Conservation (phyloP, 2,888 invertebrate species). For the Campoplex nolae region DNA sequence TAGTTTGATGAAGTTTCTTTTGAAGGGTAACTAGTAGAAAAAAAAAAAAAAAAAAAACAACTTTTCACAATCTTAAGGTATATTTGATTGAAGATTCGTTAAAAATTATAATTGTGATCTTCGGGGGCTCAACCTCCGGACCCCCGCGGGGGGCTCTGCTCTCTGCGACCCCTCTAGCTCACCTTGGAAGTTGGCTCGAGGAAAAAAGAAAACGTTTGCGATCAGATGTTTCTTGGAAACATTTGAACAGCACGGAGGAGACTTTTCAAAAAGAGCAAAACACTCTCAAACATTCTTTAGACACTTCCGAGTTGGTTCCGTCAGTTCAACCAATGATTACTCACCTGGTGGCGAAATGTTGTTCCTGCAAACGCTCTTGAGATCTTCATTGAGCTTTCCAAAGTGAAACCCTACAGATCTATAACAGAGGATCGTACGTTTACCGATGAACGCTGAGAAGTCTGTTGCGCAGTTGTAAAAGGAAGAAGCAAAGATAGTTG, state of each 20-base stretch:
- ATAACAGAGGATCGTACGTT: conserved; percentile 44
- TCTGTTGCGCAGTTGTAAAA: conserved; percentile 61
- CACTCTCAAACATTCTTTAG: not conserved
- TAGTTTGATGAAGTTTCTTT: not conserved
- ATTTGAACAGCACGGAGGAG: not conserved
- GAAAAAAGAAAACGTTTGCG: too few relatives aligned
- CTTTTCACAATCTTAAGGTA: not conserved
- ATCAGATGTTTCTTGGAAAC: not conserved
- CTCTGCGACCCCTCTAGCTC: too few relatives aligned
- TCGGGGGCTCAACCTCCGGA: too few relatives aligned
- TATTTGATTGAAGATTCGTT: too few relatives aligned
- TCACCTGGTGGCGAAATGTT: conserved; percentile 29
- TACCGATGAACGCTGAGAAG: conserved; percentile 48
- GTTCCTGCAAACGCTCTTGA: conserved; percentile 5
- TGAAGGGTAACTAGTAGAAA: not conserved
- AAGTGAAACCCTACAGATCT: conserved; percentile 43
- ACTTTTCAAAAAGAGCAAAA: not conserved
- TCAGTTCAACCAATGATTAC: conserved; percentile 30
- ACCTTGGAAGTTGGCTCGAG: too few relatives aligned
- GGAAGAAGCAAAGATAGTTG: conserved; percentile 45
- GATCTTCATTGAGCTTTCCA: conserved; percentile 66
- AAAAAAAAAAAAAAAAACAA: not conserved
- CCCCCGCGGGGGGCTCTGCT: too few relatives aligned
- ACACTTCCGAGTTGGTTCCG: not conserved
- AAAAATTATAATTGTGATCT: too few relatives aligned